Conservation (phyloP, 1,140 invertebrate species). For the Brachionus sp. region DNA sequence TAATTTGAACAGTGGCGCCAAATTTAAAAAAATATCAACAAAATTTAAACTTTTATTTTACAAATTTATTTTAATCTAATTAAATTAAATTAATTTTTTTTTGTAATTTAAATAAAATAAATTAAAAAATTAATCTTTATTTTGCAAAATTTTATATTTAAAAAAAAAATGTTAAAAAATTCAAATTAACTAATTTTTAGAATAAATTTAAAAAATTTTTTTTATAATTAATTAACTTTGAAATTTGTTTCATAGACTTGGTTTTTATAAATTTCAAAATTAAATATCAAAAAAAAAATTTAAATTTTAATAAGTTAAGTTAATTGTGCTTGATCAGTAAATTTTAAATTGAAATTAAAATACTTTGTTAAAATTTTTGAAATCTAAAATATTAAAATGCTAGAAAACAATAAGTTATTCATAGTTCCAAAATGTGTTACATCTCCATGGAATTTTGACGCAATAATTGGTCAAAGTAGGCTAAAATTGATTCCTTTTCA, state of each 20-base stretch:
- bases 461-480: background rate
- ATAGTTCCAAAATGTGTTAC: background rate
- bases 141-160: background rate
- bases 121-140: too few relatives aligned
- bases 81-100: too few relatives aligned
- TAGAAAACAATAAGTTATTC: background rate
- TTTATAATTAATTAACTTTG: too few relatives aligned
- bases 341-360: background rate
- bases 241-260: too few relatives aligned
- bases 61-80: background rate
- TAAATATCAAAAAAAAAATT: too few relatives aligned
- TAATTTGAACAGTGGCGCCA: background rate
- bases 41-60: background rate
- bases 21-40: background rate
- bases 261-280: too few relatives aligned
- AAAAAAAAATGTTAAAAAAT: background rate
- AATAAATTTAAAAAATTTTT: too few relatives aligned
- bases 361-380: background rate
- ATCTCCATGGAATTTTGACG: slow-evolving; percentile 11
- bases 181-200: too few relatives aligned
- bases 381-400: background rate
- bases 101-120: too few relatives aligned
- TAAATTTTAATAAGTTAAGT: too few relatives aligned
- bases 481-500: background rate
- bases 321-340: background rate